Percentiles rank a stretch among this genome's conserved stretches.
Evolutionary conservation across 2,888 invertebrate genomes (phyloP).

Genomic region (Cosmia pyralina): DNA sequence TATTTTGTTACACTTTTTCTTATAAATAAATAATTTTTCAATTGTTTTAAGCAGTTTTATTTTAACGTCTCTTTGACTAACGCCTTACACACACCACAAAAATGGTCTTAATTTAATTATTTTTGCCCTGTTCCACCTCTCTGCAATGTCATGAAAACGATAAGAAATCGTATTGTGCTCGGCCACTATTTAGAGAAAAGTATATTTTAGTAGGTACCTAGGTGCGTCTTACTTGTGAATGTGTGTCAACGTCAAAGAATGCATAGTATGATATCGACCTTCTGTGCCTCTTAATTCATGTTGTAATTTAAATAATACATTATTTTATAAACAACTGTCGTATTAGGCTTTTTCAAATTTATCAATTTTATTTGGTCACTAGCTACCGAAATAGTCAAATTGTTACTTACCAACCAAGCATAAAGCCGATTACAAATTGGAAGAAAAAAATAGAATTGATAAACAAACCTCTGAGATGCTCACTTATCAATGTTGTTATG

Average conservation of each 20-base stretch:
- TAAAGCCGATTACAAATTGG: constrained; percentile 10
- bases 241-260: constrained; percentile 14
- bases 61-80: constrained; percentile 63
- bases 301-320: constrained; percentile 34
- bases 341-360: constrained; percentile 29
- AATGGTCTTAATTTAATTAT: too few relatives aligned
- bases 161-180: too few relatives aligned
- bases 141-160: too few relatives aligned
- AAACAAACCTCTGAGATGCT: not conserved
- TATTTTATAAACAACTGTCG: constrained; percentile 30
- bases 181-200: too few relatives aligned
- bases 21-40: constrained; percentile 44
- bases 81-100: not conserved
- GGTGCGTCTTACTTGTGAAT: too few relatives aligned
- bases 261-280: constrained; percentile 21
- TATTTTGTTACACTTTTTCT: constrained; percentile 35
- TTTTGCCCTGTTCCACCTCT: too few relatives aligned
- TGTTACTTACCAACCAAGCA: not conserved
- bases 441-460: not conserved
- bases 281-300: constrained; percentile 7
- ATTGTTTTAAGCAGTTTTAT: constrained; percentile 73
- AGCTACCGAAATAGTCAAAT: constrained; percentile 10
- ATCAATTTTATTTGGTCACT: constrained; percentile 14
- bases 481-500: not conserved
- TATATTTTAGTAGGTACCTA: too few relatives aligned